A percentile compares a stretch with the other conserved stretches of the same genome.
These are phyloP conservation scores for Nasonia longicornis DNA, from an alignment of 1,140 invertebrate species.

Conservation along the genomic window DNA sequence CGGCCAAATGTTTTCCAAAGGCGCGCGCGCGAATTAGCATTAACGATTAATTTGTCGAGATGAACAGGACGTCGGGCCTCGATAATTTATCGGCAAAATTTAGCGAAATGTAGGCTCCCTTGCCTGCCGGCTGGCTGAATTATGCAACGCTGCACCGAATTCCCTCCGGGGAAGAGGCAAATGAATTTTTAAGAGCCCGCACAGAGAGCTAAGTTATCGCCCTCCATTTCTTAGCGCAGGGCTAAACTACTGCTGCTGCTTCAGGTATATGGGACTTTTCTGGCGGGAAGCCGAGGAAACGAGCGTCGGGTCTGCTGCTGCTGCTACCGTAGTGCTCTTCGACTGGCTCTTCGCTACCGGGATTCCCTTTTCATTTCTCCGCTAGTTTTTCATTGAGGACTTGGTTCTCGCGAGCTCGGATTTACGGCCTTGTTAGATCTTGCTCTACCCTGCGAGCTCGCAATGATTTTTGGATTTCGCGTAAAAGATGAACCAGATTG, in stretches of 20 bases:
- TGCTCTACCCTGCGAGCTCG: too few species aligned
- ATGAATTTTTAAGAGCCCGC: constrained; percentile 42
- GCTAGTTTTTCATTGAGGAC: neutral
- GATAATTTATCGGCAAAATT: constrained; percentile 40
- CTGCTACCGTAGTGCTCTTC: neutral
- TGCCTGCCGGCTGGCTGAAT: constrained; percentile 4
- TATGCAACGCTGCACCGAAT: constrained; percentile 32
- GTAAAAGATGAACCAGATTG: too few species aligned
- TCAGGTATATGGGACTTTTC: neutral
- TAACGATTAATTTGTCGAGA: constrained; percentile 38
- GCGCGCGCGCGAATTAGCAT: neutral
- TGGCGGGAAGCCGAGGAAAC: neutral
- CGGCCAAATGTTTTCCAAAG: neutral
- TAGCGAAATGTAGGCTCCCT: constrained; percentile 21
- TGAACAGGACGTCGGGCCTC: neutral
- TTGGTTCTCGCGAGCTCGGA: neutral
- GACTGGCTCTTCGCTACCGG: neutral
- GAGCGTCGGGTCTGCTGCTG: neutral
- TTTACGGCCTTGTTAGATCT: neutral
- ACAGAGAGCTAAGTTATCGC: constrained; percentile 31
- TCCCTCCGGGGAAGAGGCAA: neutral
- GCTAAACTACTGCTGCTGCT: neutral
- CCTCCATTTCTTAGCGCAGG: constrained; percentile 25
- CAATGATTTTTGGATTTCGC: too few species aligned
- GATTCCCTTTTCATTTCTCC: constrained; percentile 2